Percentiles rank a stretch among this genome's conserved stretches.
Evolutionary conservation across 2,797 vertebrate genomes (phyloP).

Genomic region (Peromyscus nudipes): DNA sequence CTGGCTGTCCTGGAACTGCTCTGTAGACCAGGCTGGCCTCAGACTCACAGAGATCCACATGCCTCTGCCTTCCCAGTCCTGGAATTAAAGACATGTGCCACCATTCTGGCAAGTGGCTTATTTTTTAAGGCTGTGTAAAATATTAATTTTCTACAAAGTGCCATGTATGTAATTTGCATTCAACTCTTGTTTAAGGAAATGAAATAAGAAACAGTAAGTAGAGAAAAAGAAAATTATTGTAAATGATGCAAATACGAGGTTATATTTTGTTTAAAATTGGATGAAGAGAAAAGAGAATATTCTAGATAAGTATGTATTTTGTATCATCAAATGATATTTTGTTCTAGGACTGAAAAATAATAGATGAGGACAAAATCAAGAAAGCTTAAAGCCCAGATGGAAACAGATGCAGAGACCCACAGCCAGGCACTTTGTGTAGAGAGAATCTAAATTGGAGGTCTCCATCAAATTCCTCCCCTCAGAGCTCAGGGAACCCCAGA

Average conservation of each 20-base stretch:
- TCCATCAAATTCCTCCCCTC: not conserved
- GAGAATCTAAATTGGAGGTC: not conserved
- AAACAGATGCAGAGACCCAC: not conserved
- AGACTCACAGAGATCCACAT: not conserved
- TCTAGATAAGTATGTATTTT: not conserved
- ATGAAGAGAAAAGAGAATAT: not conserved
- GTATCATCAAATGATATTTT: not conserved
- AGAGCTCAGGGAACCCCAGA: not conserved
- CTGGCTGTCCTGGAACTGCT: not conserved
- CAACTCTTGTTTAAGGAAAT: not conserved
- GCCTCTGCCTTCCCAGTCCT: not conserved
- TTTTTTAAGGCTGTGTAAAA: not conserved
- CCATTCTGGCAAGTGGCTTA: not conserved
- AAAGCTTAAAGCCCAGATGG: not conserved
- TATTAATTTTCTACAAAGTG: not conserved
- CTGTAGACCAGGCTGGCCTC: not conserved
- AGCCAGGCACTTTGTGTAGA: not conserved
- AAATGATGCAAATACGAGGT: not conserved
- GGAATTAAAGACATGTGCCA: not conserved
- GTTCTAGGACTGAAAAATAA: not conserved
- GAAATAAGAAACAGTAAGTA: not conserved
- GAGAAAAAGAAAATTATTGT: not conserved
- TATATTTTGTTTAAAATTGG: not conserved
- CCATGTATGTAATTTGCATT: not conserved
- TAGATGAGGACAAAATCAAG: not conserved